A percentile compares a stretch with the other conserved stretches of the same genome.
Conservation (phyloP, 1,140 invertebrate genomes). For the Aricia agestis region DNA sequence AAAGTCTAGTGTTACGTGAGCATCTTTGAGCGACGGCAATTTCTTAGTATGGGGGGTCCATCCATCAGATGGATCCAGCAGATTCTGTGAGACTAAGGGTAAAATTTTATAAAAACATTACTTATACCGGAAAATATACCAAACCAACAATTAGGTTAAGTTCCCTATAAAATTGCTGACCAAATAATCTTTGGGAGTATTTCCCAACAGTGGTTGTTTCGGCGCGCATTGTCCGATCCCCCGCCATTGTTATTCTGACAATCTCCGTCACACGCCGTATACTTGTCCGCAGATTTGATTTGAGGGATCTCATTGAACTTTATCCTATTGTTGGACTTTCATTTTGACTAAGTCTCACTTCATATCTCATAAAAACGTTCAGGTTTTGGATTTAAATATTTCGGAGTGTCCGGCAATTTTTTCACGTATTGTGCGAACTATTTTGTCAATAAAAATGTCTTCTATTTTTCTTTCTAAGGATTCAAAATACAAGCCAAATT, state of each 20-base stretch:
- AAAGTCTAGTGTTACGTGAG: too few relatives aligned
- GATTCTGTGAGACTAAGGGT: too few relatives aligned
- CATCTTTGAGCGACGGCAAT: too few relatives aligned
- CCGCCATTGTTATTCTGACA: constrained; percentile 63
- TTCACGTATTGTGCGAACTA: too few relatives aligned
- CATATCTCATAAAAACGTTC: neutral
- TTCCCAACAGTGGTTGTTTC: constrained; percentile 52
- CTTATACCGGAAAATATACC: too few relatives aligned
- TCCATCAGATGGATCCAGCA: too few relatives aligned
- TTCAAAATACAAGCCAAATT: neutral
- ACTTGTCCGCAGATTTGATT: constrained; percentile 28
- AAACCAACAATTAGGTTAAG: too few relatives aligned
- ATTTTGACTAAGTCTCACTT: constrained; percentile 24
- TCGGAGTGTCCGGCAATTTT: neutral
- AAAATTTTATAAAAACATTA: too few relatives aligned
- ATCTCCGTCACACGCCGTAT: constrained; percentile 41
- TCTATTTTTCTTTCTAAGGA: neutral
- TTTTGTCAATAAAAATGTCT: too few relatives aligned
- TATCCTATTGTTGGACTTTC: constrained; percentile 36
- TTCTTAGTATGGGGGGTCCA: too few relatives aligned
- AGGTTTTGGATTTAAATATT: neutral
- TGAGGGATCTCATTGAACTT: constrained; percentile 30
- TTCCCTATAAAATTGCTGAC: neutral
- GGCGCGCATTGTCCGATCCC: constrained; percentile 55
- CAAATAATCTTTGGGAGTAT: constrained; percentile 42